phyloP scores from a whole-genome alignment of 1,140 invertebrate species.

The Parapsyche elsis region DNA sequence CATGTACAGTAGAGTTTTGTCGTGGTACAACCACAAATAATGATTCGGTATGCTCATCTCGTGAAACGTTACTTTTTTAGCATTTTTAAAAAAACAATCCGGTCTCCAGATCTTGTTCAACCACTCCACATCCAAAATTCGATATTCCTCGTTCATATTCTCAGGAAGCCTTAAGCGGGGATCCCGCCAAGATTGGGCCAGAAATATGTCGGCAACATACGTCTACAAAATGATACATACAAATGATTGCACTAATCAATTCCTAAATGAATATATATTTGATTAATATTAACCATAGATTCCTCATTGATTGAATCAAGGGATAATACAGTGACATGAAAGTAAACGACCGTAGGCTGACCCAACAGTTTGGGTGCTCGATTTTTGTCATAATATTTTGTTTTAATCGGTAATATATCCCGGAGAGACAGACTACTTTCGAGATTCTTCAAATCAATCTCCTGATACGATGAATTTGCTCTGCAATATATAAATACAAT shows the following conservation, averaged over 20 bases:
- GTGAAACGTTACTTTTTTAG: constrained; percentile 92
- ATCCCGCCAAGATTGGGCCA: constrained; percentile 92
- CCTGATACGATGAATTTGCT: constrained; percentile 65
- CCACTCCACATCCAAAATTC: constrained; percentile 91
- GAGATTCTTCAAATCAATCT: constrained; percentile 62
- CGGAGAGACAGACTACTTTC: constrained; percentile 78
- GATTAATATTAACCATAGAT: constrained; percentile 79
- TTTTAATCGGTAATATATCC: constrained; percentile 85
- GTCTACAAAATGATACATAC: constrained; percentile 71
- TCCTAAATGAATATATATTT: neutral
- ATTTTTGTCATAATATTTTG: constrained; percentile 91
- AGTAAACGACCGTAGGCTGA: constrained; percentile 87
- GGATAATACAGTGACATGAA: constrained; percentile 88
- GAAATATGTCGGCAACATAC: constrained; percentile 91
- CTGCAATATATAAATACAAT: constrained; percentile 57
- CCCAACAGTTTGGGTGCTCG: constrained; percentile 85
- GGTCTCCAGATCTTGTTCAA: constrained; percentile 90
- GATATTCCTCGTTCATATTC: constrained; percentile 92
- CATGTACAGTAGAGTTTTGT: constrained; percentile 91
- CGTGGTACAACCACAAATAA: constrained; percentile 91
- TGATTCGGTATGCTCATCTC: constrained; percentile 96
- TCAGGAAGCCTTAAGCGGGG: constrained; percentile 85
- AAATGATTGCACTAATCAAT: neutral
- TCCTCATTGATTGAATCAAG: constrained; percentile 91
- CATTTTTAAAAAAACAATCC: constrained; percentile 93